Conservation (phyloP, 2,113 vertebrate species). For the Xerus inauris region DNA sequence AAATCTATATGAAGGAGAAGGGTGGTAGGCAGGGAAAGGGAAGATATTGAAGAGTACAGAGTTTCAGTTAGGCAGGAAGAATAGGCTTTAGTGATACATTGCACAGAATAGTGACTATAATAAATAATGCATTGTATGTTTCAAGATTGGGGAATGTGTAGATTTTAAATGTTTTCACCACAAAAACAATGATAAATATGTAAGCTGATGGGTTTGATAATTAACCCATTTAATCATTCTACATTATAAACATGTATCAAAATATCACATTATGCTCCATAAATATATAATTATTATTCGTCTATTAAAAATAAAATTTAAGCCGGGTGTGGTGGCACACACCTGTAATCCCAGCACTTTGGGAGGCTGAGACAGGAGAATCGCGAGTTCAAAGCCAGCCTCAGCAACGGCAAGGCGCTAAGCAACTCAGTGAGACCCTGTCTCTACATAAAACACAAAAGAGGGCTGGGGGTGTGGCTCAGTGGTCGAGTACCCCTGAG, state of each 20-base stretch:
- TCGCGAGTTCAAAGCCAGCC: no score
- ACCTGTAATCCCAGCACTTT: no score
- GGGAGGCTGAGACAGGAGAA: no score
- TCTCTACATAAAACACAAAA: no score
- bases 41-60: neutral
- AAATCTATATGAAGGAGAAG: neutral
- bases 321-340: no score
- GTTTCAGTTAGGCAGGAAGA: neutral
- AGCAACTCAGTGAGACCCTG: no score
- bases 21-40: neutral
- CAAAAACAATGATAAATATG: neutral
- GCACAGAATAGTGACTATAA: neutral
- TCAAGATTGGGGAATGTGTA: neutral
- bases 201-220: neutral
- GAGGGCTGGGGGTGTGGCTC: no score
- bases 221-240: neutral
- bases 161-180: neutral
- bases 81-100: neutral
- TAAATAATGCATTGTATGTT: neutral
- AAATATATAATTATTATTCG: neutral
- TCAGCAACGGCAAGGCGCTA: no score
- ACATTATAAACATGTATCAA: neutral
- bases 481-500: no score
- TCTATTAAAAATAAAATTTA: neutral
- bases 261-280: neutral